Evolutionary conservation across 2,113 vertebrate species (phyloP).

Genomic region (Leptocoma aspasia): DNA sequence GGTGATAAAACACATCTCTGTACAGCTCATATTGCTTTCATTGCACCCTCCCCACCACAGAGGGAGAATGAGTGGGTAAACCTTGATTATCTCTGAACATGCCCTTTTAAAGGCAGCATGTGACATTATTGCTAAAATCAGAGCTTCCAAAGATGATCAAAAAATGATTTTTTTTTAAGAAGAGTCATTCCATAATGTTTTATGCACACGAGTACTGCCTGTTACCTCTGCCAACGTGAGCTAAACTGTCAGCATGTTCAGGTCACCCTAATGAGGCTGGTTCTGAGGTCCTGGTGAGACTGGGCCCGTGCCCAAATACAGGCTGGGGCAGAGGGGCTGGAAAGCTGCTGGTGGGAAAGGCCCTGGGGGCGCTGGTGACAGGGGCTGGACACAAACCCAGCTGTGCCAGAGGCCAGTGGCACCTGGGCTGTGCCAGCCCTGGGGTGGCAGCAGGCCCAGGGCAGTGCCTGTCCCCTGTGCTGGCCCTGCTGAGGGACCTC

Average conservation of each 20-base stretch:
- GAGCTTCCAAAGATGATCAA: background rate
- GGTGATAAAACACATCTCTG: background rate
- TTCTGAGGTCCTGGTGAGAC: background rate
- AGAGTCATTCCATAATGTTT: background rate
- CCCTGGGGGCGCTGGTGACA: background rate
- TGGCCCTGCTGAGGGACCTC: background rate
- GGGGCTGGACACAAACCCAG: background rate
- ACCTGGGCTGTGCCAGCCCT: background rate
- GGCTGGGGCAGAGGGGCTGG: background rate
- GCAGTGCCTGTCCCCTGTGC: background rate
- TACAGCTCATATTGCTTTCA: background rate
- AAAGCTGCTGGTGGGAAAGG: background rate
- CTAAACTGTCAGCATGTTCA: background rate
- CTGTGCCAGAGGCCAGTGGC: background rate
- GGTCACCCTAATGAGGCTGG: no score
- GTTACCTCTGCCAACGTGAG: accelerated
- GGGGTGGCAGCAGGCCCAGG: background rate
- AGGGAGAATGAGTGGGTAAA: background rate
- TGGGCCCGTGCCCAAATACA: no score
- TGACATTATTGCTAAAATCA: background rate
- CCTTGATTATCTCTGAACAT: background rate
- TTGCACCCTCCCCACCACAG: background rate
- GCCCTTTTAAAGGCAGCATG: background rate
- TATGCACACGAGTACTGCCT: background rate
- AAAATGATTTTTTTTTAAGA: background rate